Evolutionary conservation across 2,113 vertebrate species (phyloP).

Genomic region (Python bivittatus): DNA sequence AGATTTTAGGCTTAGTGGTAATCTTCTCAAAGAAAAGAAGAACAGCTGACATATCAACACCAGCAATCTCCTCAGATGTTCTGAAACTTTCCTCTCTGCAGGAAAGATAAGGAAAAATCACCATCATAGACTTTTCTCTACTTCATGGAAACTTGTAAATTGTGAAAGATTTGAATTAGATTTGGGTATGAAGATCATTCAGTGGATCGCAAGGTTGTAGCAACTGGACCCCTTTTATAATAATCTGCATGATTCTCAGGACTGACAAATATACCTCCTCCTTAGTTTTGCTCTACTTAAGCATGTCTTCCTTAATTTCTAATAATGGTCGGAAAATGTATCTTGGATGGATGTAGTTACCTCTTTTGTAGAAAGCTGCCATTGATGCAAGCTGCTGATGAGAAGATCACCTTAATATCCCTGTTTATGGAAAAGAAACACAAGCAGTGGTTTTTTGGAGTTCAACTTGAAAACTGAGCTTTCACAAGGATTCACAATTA

Average conservation of each 20-base stretch:
- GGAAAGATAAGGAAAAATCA: neutral
- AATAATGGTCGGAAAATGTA: neutral
- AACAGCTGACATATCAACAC: slow-evolving; percentile 56
- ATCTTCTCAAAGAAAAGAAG: slow-evolving; percentile 49
- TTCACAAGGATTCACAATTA: neutral
- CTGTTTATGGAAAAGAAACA: slow-evolving; percentile 37
- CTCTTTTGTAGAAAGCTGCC: slow-evolving; percentile 69
- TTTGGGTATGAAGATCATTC: slow-evolving; percentile 5
- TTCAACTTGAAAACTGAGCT: neutral
- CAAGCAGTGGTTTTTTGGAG: neutral
- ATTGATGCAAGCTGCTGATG: slow-evolving; percentile 66
- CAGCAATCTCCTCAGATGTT: slow-evolving; percentile 50
- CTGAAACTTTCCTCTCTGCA: slow-evolving; percentile 59
- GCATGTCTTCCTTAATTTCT: neutral
- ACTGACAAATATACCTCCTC: neutral
- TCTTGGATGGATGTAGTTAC: slow-evolving; percentile 19
- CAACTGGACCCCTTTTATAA: neutral
- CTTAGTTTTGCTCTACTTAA: neutral
- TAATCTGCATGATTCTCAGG: neutral
- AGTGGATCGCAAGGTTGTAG: too few relatives aligned
- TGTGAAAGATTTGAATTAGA: slow-evolving; percentile 3
- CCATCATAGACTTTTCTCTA: neutral
- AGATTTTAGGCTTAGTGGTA: slow-evolving; percentile 9
- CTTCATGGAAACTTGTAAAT: rapidly evolving
- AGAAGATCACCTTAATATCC: slow-evolving; percentile 57